A percentile compares a stretch with the other conserved stretches of the same genome.
Conservation (phyloP, 2,888 invertebrate species). For the Parnassius glacialis region DNA sequence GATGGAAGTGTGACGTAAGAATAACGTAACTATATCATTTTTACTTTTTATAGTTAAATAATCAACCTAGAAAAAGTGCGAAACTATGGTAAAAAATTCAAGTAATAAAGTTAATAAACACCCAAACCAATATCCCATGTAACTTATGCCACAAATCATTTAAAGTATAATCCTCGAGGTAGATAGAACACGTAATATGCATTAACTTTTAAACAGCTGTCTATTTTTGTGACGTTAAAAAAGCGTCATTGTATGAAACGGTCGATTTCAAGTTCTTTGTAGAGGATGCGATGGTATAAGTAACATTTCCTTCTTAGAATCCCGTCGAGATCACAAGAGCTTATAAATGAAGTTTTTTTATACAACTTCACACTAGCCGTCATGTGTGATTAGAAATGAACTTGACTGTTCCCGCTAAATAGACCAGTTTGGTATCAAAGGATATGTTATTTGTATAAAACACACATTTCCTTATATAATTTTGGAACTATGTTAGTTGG, state of each 20-base stretch:
- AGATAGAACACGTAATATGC: constrained; percentile 20
- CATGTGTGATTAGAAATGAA: constrained; percentile 11
- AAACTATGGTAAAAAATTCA: too few relatives aligned
- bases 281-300: constrained; percentile 28
- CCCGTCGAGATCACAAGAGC: constrained; percentile 39
- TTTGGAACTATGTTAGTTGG: too few relatives aligned
- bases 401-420: constrained; percentile 12
- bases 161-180: constrained; percentile 2
- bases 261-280: constrained; percentile 24
- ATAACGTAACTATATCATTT: too few relatives aligned
- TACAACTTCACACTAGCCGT: constrained; percentile 3
- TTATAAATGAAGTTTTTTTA: constrained; percentile 40
- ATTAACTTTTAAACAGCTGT: constrained; percentile 22
- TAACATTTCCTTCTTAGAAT: constrained; percentile 59
- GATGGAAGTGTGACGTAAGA: too few relatives aligned
- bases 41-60: too few relatives aligned
- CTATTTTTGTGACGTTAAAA: constrained; percentile 26
- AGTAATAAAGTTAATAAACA: background rate
- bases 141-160: constrained; percentile 2
- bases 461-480: too few relatives aligned
- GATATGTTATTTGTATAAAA: background rate
- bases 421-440: background rate
- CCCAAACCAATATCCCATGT: background rate
- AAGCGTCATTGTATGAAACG: constrained; percentile 24
- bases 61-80: too few relatives aligned